These are phyloP conservation scores for Chunga burmeisteri DNA, from an alignment of 2,113 vertebrate species.

Conservation along the genomic window DNA sequence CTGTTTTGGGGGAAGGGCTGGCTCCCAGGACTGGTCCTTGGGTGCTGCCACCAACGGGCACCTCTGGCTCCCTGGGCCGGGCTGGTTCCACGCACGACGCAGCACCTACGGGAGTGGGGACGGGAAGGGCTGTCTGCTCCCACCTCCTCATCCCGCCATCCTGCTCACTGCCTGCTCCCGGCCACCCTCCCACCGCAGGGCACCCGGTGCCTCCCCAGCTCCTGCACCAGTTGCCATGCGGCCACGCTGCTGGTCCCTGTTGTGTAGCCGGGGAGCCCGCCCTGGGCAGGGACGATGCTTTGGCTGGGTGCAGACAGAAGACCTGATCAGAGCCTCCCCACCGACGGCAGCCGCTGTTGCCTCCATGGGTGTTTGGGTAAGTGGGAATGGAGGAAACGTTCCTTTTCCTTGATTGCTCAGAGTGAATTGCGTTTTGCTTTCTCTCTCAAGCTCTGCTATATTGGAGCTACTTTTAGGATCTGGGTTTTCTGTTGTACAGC, in stretches of 20 bases:
- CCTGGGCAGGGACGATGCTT: background rate
- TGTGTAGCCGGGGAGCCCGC: background rate
- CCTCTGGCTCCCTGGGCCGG: background rate
- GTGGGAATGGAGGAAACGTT: background rate
- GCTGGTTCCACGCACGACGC: background rate
- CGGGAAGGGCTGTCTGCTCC: background rate
- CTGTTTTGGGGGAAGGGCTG: background rate
- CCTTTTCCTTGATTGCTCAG: background rate
- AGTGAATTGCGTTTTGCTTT: accelerated
- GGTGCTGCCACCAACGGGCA: background rate
- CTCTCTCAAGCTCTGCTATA: background rate
- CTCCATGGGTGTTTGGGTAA: background rate
- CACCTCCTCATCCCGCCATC: background rate
- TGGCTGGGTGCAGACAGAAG: background rate
- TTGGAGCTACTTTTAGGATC: background rate
- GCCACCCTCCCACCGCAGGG: background rate
- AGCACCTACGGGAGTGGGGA: background rate
- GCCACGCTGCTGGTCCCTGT: background rate
- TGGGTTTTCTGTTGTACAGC: background rate
- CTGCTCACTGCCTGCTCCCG: background rate
- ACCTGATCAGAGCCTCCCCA: background rate
- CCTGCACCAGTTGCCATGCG: background rate
- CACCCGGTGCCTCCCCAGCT: background rate
- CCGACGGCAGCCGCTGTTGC: accelerated
- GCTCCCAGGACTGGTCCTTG: background rate